phyloP scores from a whole-genome alignment of 2,888 invertebrate species.

The Tiliacea citrago region DNA sequence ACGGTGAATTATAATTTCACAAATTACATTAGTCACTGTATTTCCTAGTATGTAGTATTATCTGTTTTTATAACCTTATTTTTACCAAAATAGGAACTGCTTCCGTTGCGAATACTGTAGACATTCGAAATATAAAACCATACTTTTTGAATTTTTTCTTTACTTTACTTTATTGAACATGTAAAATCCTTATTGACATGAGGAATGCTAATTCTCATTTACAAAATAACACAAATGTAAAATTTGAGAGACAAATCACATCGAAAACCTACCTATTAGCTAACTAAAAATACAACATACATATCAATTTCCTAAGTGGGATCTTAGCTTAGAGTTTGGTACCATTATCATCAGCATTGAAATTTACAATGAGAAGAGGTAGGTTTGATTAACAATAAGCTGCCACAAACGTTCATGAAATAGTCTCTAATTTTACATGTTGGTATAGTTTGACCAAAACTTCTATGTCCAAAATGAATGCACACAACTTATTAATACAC shows the following conservation, averaged over 20 bases:
- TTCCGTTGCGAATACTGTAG: too few relatives aligned
- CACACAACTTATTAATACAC: slow-evolving; percentile 76
- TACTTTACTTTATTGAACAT: slow-evolving; percentile 91
- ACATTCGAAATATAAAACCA: background rate
- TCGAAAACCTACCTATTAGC: slow-evolving; percentile 90
- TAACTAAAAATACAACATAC: slow-evolving; percentile 91
- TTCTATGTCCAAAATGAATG: slow-evolving; percentile 80
- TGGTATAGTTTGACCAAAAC: slow-evolving; percentile 86
- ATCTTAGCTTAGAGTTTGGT: slow-evolving; percentile 88
- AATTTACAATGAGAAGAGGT: slow-evolving; percentile 90
- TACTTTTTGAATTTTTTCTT: background rate
- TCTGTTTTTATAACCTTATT: background rate
- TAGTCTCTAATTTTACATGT: slow-evolving; percentile 89
- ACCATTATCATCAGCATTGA: slow-evolving; percentile 88
- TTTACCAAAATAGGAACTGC: too few relatives aligned
- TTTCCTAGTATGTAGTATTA: background rate
- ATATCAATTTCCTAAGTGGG: slow-evolving; percentile 86
- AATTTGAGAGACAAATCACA: slow-evolving; percentile 91
- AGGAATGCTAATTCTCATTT: slow-evolving; percentile 91
- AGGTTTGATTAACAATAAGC: slow-evolving; percentile 88
- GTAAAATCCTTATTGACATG: slow-evolving; percentile 91
- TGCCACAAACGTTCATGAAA: slow-evolving; percentile 81
- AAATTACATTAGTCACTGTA: background rate
- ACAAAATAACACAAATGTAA: slow-evolving; percentile 91
- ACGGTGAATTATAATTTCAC: background rate